Base-by-base conservation (phyloP, 2,888 invertebrate species). In the Stegana nigrithorax region DNA sequence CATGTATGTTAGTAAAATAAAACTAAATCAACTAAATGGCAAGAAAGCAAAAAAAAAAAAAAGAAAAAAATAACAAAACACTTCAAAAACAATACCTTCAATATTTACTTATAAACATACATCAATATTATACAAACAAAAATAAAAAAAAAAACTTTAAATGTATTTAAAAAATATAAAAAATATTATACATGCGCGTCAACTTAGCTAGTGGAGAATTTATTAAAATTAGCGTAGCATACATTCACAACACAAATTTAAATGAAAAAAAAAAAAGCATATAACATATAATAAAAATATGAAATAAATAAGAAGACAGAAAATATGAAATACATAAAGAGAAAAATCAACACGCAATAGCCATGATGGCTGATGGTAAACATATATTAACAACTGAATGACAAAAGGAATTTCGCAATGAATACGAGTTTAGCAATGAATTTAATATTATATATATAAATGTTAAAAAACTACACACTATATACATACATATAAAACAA, bases 141-240 rank as follows among this genome's bases (percentile, higher is more conserved):
- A n/a, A 4, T 39, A 27, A 44, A 62, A 60, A 39, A 39, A 56
- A 59, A 53, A 57, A 47, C 50, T 64, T 8, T 32, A 47, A 47
- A 47, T 25, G n/a, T 19, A 44, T 44, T 2, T 8, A 29, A 29
- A 29, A 25, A 17, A 51, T 12, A 26, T 27, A 17, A 7, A 29
- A 14, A 27, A 17, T 10, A 53, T 14, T 29, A 10, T 19, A 53
- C 12, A 58, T n/a, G 36, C 58, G 27, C 26, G 36, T 53, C 25
- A 23, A 47, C 51, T 51, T 67, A 67, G 67, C 65, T 67, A 67
- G 65, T 62, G 61, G 60, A 62, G 42, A 63, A 62, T 59, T 65
- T 63, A 39, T 61, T 6, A 27, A 60, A n/a, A n/a, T n/a, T n/a
- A n/a, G n/a, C n/a, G n/a, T n/a, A n/a, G n/a, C n/a, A n/a, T n/a